Percentiles rank a stretch among this genome's conserved stretches.
Conservation (phyloP, 2,113 vertebrate genomes). For the Apistogramma diplotaenia region DNA sequence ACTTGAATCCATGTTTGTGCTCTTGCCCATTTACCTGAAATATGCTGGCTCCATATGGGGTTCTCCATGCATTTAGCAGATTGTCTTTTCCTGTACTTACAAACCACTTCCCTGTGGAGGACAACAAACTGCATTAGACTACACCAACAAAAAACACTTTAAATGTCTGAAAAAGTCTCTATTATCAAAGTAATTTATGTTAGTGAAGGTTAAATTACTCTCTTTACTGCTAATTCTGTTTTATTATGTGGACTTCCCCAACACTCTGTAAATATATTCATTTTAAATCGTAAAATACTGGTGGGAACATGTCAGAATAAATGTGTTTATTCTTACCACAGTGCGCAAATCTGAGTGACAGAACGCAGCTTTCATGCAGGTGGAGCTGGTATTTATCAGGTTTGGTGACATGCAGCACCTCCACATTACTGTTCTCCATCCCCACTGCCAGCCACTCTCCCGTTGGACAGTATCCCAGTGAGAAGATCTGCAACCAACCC, state of each 20-base stretch:
- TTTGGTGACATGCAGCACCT: constrained; percentile 93
- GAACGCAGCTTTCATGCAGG: constrained; percentile 96
- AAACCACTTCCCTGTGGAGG: constrained; percentile 91
- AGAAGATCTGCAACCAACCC: constrained; percentile 86
- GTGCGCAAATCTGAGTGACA: constrained; percentile 94
- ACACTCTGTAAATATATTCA: not conserved
- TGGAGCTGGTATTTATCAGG: constrained; percentile 98
- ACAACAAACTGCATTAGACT: not conserved
- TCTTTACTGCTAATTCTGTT: not conserved
- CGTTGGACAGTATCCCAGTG: constrained; percentile 93
- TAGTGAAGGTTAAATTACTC: not conserved
- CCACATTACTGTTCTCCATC: constrained; percentile 98
- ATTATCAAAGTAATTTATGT: not conserved
- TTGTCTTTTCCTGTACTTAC: constrained; percentile 98
- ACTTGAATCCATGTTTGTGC: not conserved
- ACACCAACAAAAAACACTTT: not conserved
- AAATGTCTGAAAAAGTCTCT: not conserved
- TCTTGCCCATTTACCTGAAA: constrained; percentile 84
- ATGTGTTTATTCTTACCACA: constrained; percentile 79
- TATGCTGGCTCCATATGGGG: constrained; percentile 95
- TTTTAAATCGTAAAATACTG: not conserved
- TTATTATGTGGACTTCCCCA: not conserved
- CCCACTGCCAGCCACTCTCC: constrained; percentile 96
- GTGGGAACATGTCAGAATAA: not conserved
- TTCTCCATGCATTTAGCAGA: constrained; percentile 96